Evolutionary conservation across 1,140 invertebrate species (phyloP).

Genomic region (Octopus bimaculoides): DNA sequence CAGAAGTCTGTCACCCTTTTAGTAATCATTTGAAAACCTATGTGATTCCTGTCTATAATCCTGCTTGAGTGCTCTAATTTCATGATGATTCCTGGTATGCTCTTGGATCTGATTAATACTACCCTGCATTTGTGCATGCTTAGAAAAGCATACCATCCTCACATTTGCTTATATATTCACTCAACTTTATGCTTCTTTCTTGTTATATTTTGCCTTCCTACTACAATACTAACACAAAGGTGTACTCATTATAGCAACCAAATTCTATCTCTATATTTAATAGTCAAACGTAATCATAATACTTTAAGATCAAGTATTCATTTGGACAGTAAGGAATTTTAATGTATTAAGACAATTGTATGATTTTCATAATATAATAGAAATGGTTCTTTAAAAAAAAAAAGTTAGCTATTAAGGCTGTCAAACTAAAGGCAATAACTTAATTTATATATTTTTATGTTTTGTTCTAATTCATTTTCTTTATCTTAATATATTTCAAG

Average conservation of each 20-base stretch:
- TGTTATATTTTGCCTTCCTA: background rate
- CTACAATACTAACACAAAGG: conserved; percentile 3
- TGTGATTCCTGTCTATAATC: background rate
- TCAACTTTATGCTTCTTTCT: background rate
- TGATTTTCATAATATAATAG: no score
- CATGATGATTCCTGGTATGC: conserved; percentile 1
- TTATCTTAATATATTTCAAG: no score
- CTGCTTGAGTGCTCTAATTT: background rate
- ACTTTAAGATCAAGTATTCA: no score
- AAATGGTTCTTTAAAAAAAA: no score
- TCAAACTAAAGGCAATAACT: no score
- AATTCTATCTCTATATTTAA: background rate
- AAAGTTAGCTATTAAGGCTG: no score
- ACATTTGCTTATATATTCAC: background rate
- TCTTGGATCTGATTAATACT: background rate
- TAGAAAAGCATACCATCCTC: background rate
- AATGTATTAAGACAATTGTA: no score
- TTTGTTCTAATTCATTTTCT: no score
- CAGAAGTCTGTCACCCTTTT: no score
- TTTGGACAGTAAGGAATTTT: no score
- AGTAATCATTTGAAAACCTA: background rate
- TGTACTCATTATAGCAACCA: conserved; percentile 4
- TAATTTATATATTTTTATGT: no score
- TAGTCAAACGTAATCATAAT: no score
- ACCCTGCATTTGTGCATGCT: conserved; percentile 1